Percentiles rank a stretch among this genome's conserved stretches.
Evolutionary conservation across 2,888 invertebrate genomes (phyloP).

Genomic region (Laspeyria flexula): DNA sequence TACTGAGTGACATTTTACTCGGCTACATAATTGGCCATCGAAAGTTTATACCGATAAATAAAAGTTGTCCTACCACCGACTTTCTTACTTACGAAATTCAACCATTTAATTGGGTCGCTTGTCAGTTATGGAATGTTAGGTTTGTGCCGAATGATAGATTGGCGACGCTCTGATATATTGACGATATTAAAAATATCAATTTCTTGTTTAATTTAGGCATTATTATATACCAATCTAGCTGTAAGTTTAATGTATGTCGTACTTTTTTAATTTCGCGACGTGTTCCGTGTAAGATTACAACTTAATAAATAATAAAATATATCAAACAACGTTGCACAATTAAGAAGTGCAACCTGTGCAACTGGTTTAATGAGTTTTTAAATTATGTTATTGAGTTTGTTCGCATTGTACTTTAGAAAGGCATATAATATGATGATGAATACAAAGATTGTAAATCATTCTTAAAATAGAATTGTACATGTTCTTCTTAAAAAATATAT

Average conservation of each 20-base stretch:
- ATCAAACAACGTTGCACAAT: background rate
- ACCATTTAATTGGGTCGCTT: conserved; percentile 56
- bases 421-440: background rate
- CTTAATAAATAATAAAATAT: background rate
- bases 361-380: background rate
- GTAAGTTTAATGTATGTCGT: background rate
- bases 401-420: background rate
- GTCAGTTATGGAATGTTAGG: conserved; percentile 52
- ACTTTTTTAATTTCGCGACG: conserved; percentile 1
- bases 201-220: background rate
- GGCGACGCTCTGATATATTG: conserved; percentile 18
- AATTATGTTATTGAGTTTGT: conserved; percentile 2
- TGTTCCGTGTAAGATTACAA: background rate
- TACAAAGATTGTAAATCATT: background rate
- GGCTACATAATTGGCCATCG: conserved; percentile 38
- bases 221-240: background rate
- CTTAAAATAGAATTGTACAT: too few relatives aligned
- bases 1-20: conserved; percentile 34
- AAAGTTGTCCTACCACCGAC: conserved; percentile 63
- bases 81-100: conserved; percentile 69
- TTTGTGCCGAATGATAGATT: conserved; percentile 9
- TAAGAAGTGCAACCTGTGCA: conserved; percentile 2
- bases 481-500: background rate
- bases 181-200: conserved; percentile 1
- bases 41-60: conserved; percentile 57